Evolutionary conservation across 2,797 vertebrate genomes (phyloP).

Genomic region (Percopsis omiscomaycus): DNA sequence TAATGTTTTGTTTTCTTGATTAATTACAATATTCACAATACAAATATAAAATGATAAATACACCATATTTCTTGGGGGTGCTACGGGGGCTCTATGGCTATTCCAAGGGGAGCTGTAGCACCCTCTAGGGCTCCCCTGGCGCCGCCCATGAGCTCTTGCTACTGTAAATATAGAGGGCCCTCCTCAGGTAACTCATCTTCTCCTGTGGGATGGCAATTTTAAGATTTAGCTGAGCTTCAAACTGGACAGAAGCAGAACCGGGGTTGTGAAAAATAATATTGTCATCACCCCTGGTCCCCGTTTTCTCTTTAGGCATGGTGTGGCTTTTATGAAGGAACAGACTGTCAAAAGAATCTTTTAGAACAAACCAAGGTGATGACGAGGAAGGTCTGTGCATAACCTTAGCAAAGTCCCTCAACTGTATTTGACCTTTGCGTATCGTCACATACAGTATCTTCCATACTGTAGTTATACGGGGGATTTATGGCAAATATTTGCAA

Average conservation of each 20-base stretch:
- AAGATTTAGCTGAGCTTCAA: slow-evolving; percentile 57
- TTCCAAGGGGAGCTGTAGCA: no score
- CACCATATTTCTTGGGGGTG: no score
- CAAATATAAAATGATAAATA: no score
- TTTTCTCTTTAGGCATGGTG: slow-evolving; percentile 22
- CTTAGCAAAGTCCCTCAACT: no score
- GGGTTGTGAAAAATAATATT: slow-evolving; percentile 59
- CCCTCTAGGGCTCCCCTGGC: background rate
- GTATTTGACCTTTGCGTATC: no score
- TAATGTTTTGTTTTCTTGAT: no score
- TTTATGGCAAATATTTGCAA: no score
- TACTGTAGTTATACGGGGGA: no score
- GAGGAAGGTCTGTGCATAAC: slow-evolving; percentile 9
- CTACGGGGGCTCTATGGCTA: no score
- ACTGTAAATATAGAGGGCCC: slow-evolving; percentile 42
- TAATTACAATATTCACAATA: no score
- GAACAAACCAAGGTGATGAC: slow-evolving; percentile 35
- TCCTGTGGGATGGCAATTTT: slow-evolving; percentile 68
- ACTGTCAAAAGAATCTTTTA: slow-evolving; percentile 35
- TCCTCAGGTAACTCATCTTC: slow-evolving; percentile 69
- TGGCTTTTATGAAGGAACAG: slow-evolving; percentile 28
- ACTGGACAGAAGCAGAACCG: slow-evolving; percentile 40
- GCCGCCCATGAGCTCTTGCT: slow-evolving; percentile 35
- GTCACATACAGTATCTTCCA: no score
- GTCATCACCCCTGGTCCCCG: slow-evolving; percentile 58